A percentile compares a stretch with the other conserved stretches of the same genome.
phyloP scores from a whole-genome alignment of 1,140 invertebrate genomes.

The Papilio polyxenes region DNA sequence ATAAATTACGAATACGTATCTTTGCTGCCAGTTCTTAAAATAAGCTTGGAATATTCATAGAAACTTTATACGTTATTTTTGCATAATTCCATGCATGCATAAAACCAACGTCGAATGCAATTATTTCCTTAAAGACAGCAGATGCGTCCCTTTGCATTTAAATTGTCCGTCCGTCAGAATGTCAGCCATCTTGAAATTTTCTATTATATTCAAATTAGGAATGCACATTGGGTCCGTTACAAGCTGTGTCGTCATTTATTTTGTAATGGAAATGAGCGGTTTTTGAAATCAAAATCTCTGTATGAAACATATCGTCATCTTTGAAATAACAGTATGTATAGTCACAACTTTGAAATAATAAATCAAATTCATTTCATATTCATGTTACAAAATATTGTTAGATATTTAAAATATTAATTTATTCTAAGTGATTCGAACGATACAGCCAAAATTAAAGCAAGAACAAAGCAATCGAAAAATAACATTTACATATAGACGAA shows the following conservation, averaged over 20 bases:
- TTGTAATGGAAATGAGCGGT: not conserved
- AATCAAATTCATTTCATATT: no score
- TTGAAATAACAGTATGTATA: no score
- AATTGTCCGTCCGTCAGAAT: slow-evolving; percentile 48
- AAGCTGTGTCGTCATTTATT: not conserved
- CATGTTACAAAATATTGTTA: no score
- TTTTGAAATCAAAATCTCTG: no score
- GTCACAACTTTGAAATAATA: no score
- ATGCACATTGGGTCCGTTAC: not conserved
- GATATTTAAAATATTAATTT: no score
- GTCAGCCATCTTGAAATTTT: slow-evolving; percentile 48
- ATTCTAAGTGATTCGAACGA: no score
- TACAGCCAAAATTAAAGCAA: no score
- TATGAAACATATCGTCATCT: no score
- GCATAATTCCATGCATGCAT: slow-evolving; percentile 37
- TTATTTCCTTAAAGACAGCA: slow-evolving; percentile 47
- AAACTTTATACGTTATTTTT: slow-evolving; percentile 35
- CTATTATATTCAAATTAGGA: slow-evolving; percentile 64
- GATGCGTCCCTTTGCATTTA: slow-evolving; percentile 53
- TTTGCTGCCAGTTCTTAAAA: slow-evolving; percentile 4
- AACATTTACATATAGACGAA: no score
- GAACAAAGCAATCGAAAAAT: no score
- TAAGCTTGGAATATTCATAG: slow-evolving; percentile 33
- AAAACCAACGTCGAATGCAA: slow-evolving; percentile 40
- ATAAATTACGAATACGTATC: slow-evolving; percentile 1